Evolutionary conservation across 2,797 vertebrate genomes (phyloP), one percentile per base, ranked within the genome.

Genomic region (Neopelma chrysocephalum): DNA sequence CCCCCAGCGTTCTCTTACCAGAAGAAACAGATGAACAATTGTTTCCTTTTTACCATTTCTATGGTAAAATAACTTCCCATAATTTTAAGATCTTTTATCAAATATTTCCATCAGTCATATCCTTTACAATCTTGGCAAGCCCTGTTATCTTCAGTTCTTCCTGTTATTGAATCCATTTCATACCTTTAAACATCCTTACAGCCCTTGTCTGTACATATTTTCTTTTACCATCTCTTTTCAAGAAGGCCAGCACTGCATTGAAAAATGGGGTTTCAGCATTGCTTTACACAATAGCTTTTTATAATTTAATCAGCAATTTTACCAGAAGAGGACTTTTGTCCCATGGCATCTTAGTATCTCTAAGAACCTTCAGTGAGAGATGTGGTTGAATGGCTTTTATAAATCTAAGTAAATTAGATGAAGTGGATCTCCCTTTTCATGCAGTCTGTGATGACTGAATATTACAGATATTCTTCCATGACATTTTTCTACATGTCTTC

Each of bases 31-130:
- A 22, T 20, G 81, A 94, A 71, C 34, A 84, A 23, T 79, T 45
- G 22, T 91, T 95, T 92, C 45, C 83, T 83, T 83, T 89, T 69
- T 68, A 34, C 19, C 21, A 57, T 87, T 94, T 68, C 61, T 76
- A 3, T 82, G 42, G 61, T 80, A 68, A 54, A 85, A 79, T 73
- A 79, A 43, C 70, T 58, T 54, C 42, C 51, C 26, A 32, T 84
- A 61, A 82, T 75, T 92, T 83, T 90, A 61, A 78, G 50, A 47
- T 75, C 29, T 34, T 91, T 11, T 84, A 84, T 91, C 61, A 53
- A 71, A 26, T 57, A 15, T 76, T 94, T 78, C 58, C 54, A 69
- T 96, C 66, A 72, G 75, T 79, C 62, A 57, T 68, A 75, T 79
- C 73, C 58, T 78, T 82, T 76, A 47, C 50, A 72, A 66, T 34